Conservation (phyloP, 1,140 invertebrate species). For the Doryteuthis pealeii region DNA sequence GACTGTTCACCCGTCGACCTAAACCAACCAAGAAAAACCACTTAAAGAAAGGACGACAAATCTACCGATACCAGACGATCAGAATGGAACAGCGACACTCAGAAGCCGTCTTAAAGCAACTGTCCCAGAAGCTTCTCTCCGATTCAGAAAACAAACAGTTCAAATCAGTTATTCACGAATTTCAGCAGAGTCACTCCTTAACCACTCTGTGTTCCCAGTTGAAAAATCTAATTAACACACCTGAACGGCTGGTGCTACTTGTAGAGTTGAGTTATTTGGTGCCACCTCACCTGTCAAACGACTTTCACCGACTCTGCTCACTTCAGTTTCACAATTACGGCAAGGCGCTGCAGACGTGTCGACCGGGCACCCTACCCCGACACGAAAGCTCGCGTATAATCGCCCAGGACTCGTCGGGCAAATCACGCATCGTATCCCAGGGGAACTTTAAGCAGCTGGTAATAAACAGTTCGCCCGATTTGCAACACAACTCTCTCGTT, state of each 20-base stretch:
- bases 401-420: conserved; percentile 42
- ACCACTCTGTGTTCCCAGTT: conserved; percentile 42
- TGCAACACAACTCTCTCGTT: background rate
- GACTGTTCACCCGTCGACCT: too few relatives aligned
- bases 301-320: conserved; percentile 47
- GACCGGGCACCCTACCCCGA: conserved; percentile 28
- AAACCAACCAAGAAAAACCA: too few relatives aligned
- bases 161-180: conserved; percentile 46
- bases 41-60: too few relatives aligned
- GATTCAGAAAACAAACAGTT: conserved; percentile 40
- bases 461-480: background rate
- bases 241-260: conserved; percentile 46
- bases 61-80: too few relatives aligned
- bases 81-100: background rate
- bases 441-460: conserved; percentile 21
- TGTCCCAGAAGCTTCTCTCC: conserved; percentile 42
- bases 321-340: conserved; percentile 48
- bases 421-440: conserved; percentile 39
- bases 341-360: conserved; percentile 33
- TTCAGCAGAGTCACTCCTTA: conserved; percentile 41
- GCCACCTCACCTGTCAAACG: conserved; percentile 36
- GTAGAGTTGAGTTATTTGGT: conserved; percentile 44
- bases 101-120: conserved; percentile 40
- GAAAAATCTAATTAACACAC: conserved; percentile 41
- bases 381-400: conserved; percentile 35